Percentiles rank a stretch among this genome's conserved stretches.
These are phyloP conservation scores for Melinaea menophilus DNA, from an alignment of 2,888 invertebrate species.

Conservation along the genomic window DNA sequence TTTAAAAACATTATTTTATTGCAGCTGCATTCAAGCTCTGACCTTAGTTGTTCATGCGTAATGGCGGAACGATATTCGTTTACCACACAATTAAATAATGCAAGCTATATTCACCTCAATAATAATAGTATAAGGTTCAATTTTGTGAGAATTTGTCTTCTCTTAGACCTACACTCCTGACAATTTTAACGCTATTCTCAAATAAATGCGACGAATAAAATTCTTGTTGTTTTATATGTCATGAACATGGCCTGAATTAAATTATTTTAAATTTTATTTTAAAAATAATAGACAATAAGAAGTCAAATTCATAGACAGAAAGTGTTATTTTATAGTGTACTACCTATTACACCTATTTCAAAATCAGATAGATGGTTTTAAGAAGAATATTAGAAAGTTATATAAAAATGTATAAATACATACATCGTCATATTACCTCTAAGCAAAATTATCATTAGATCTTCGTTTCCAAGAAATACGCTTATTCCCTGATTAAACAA, in stretches of 20 bases:
- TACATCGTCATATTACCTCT: no score
- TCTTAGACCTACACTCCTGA: constrained; percentile 3
- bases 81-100: background rate
- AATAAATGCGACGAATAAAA: constrained; percentile 19
- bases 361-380: no score
- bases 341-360: no score
- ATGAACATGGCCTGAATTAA: background rate
- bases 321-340: no score
- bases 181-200: constrained; percentile 9
- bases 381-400: no score
- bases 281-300: no score
- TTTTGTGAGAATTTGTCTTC: background rate
- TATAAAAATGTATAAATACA: no score
- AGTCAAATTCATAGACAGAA: no score
- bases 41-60: constrained; percentile 1
- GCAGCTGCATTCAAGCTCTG: background rate
- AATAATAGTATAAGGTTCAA: background rate
- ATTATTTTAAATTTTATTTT: background rate
- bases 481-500: no score
- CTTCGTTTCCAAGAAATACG: no score
- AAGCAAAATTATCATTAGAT: no score
- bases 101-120: background rate
- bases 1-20: background rate
- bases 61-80: constrained; percentile 2
- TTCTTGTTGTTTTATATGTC: background rate